Percentiles rank a stretch among this genome's conserved stretches.
Conservation (phyloP, 2,113 vertebrate species). For the Psittacara wagleri region DNA sequence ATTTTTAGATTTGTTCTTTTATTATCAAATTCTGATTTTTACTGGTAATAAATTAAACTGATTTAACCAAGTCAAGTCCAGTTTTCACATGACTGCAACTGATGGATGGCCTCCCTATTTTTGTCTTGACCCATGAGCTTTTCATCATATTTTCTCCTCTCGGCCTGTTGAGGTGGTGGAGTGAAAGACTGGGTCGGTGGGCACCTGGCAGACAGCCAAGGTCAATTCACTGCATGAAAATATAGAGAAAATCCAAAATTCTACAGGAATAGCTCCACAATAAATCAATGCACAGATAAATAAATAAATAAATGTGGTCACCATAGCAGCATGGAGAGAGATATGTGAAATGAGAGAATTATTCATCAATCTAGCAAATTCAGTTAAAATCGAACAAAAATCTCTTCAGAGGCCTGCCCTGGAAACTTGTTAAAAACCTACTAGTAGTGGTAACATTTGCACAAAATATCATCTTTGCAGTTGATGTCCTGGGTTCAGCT, state of each 20-base stretch:
- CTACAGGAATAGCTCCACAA: not conserved
- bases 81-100: not conserved
- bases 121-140: not conserved
- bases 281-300: not conserved
- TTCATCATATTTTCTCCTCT: not conserved
- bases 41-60: not conserved
- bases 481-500: not conserved
- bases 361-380: not conserved
- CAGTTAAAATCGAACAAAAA: not conserved
- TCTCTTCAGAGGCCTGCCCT: not conserved
- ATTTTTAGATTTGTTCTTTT: not conserved
- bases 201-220: fast-evolving
- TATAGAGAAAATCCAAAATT: not conserved
- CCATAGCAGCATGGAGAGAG: not conserved
- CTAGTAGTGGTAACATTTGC: not conserved
- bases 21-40: not conserved
- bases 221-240: not conserved
- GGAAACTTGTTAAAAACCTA: not conserved
- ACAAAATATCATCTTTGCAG: not conserved
- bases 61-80: not conserved
- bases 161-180: not conserved
- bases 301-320: not conserved
- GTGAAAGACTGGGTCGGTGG: not conserved
- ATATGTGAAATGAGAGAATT: not conserved
- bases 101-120: not conserved